phyloP scores from a whole-genome alignment of 2,797 vertebrate species.

The Echeneis naucrates region DNA sequence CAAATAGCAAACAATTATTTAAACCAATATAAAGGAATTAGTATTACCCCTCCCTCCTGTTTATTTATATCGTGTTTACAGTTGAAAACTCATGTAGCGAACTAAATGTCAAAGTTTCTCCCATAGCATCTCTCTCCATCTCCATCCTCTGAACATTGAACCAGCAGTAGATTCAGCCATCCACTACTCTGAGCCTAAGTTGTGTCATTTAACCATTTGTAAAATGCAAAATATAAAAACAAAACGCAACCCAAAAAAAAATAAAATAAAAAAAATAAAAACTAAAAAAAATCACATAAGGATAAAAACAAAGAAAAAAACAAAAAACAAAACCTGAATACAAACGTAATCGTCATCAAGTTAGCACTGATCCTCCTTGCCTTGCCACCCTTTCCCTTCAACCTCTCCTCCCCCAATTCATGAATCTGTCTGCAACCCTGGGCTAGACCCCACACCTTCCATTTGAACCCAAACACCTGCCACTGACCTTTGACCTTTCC shows the following conservation, averaged over 20 bases:
- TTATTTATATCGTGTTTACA: conserved; percentile 72
- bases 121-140: conserved; percentile 78
- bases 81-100: conserved; percentile 73
- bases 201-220: conserved; percentile 82
- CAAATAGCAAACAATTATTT: conserved; percentile 72
- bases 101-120: conserved; percentile 56
- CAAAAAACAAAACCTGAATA: conserved; percentile 55
- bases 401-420: conserved; percentile 60
- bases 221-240: conserved; percentile 80
- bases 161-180: conserved; percentile 87
- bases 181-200: conserved; percentile 83
- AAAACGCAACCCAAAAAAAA: conserved; percentile 47
- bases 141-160: conserved; percentile 80
- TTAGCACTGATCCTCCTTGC: conserved; percentile 73
- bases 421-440: conserved; percentile 87
- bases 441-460: conserved; percentile 79
- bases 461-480: conserved; percentile 51
- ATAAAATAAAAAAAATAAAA: too few species aligned
- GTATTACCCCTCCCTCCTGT: conserved; percentile 47
- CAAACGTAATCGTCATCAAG: conserved; percentile 68
- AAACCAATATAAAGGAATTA: conserved; percentile 56
- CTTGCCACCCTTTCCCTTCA: conserved; percentile 72
- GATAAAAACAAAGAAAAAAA: conserved; percentile 54
- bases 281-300: conserved; percentile 63
- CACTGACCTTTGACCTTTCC: conserved; percentile 51